Base-by-base conservation (phyloP, 2,888 invertebrate genomes). In the Pollenia amentaria region DNA sequence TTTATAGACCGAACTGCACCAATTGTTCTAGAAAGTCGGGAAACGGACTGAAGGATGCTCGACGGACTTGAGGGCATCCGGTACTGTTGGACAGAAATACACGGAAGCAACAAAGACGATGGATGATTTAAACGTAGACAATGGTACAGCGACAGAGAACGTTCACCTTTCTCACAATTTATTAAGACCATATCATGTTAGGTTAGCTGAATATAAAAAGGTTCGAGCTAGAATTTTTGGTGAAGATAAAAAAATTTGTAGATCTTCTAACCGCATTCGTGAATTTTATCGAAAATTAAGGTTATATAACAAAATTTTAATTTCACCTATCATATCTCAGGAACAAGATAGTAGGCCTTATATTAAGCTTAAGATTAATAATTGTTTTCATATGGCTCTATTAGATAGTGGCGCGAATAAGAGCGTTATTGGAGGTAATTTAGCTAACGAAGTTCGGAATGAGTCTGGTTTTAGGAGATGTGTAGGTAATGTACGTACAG, bases 151-250 rank as follows among this genome's bases (percentile, higher is more conserved):
- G 40, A 21, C 38, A 29, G 29, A 3, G 29, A 29, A 29, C 29
- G 29, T 29, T 29, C 29, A 29, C 29, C 29, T 3, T 29, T 29
- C 29, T 3, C 29, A 29, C 29, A 29, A 29, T 3, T 29, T 29
- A 29, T 29, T 29, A 29, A 29, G 38, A 40, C 40, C 60, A 38
- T 60, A 60, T n/a, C 60, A 60, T 40, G 2, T 60, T 60, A 38
- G 40, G 9, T 38, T 40, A 29, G 40, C 40, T n/a, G 29, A 60
- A n/a, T 60, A 60, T n/a, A n/a, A 60, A 14, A 60, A 60, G 38
- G 60, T 9, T n/a, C 29, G 60, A 38, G 60, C 29, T n/a, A 60
- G 60, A 40, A 60, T 60, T n/a, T 60, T 60, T 60, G 38, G 60
- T 14, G 40, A 38, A 8, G 8, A 60, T 8, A 40, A 8, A 12